Evolutionary conservation across 2,888 invertebrate species (phyloP).

Genomic region (Prosapia bicincta): DNA sequence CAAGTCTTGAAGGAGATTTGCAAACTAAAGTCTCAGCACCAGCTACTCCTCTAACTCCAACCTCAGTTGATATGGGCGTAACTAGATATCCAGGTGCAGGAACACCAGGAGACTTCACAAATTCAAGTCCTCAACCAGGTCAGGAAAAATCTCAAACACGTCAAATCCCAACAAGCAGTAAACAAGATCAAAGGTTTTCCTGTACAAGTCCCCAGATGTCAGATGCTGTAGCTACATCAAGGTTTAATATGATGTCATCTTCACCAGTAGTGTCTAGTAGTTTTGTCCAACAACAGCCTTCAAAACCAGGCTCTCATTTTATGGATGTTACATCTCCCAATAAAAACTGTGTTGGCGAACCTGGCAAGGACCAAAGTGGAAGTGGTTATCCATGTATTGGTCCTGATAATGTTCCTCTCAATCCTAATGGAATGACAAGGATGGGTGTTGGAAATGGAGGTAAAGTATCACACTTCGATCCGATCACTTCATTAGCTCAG

Average conservation of each 20-base stretch:
- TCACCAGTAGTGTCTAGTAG: constrained; percentile 28
- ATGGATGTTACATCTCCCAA: constrained; percentile 33
- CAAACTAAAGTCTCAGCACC: constrained; percentile 46
- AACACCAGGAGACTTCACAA: constrained; percentile 48
- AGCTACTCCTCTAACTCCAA: constrained; percentile 51
- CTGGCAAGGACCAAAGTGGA: constrained; percentile 19
- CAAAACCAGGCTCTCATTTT: constrained; percentile 30
- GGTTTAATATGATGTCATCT: constrained; percentile 28
- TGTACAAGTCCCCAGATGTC: constrained; percentile 35
- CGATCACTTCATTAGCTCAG: constrained; percentile 89
- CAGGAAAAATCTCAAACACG: constrained; percentile 35
- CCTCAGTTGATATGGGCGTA: constrained; percentile 48
- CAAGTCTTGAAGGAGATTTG: constrained; percentile 40
- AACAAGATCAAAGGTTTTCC: constrained; percentile 23
- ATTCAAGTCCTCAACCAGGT: constrained; percentile 51
- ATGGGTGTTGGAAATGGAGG: constrained; percentile 45
- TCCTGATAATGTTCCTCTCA: constrained; percentile 46
- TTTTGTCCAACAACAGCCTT: constrained; percentile 26
- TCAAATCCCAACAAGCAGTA: constrained; percentile 23
- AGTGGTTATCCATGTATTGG: constrained; percentile 37
- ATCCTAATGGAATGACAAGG: constrained; percentile 39
- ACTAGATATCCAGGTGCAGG: constrained; percentile 33
- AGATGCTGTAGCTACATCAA: constrained; percentile 26
- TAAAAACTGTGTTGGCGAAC: constrained; percentile 21
- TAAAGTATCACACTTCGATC: constrained; percentile 72